Evolutionary conservation across 2,888 invertebrate genomes (phyloP), one percentile per base, ranked within the genome.

Genomic region (Lasius platythorax): DNA sequence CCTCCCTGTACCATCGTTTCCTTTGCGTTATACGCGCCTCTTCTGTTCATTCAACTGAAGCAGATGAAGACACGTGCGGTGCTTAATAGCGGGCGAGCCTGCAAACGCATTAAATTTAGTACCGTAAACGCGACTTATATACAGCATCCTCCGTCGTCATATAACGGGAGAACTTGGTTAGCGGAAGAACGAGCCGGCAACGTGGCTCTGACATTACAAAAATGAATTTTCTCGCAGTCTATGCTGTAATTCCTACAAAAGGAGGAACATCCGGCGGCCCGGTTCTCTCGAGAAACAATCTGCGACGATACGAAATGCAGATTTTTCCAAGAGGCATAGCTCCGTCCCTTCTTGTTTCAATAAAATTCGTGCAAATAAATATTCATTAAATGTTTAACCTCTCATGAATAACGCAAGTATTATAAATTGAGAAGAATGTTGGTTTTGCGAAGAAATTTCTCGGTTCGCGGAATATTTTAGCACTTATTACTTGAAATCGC

Each of bases 71-170:
- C 85, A 83, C 90, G 82, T 70, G 88, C 85, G 63, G 43, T 66
- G 73, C 78, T 89, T 90, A 85, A 87, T 82, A 72, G 85, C 64
- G 68, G 64, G 28, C 73, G 33, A 81, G 63, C 23, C 67, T 63
- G 56, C 72, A 68, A 84, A 87, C 85, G 86, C 79, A 83, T 89
- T 90, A 89, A 87, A 89, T 87, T 87, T 85, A 87, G 84, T 76
- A 63, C 78, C 83, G 82, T 66, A 83, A 84, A 85, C 72, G 81
- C 76, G 68, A 75, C 50, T 84, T 81, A 74, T 53, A 53, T 70
- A 64, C 53, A 11, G 30, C 33, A 74, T 58, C 82, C 82, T 76
- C 56, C 82, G 50, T 18, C 43, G 18, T 73, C 68, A 50, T 84
- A 74, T 74, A 86, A 81, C 53, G 53, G 46, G 28, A n/a, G 56